Evolutionary conservation across 2,797 vertebrate genomes (phyloP).

Genomic region (Cygnus olor): DNA sequence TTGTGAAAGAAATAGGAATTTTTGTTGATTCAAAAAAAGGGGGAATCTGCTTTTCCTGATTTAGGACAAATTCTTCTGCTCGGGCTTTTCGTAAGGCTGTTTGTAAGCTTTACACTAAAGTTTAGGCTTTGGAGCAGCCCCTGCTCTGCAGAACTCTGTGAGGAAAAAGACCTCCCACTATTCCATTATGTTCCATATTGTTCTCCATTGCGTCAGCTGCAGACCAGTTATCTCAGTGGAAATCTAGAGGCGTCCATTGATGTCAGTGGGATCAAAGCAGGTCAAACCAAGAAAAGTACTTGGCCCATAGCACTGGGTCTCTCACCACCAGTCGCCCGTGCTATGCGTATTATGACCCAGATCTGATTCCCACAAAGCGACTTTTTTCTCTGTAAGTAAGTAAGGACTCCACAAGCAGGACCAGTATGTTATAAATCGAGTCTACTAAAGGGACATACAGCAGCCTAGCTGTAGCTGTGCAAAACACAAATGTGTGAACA

Average conservation of each 20-base stretch:
- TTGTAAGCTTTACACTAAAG: not conserved
- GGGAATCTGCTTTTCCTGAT: not conserved
- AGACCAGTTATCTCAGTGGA: not conserved
- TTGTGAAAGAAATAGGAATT: not conserved
- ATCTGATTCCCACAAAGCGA: not conserved
- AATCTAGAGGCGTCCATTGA: slow-evolving; percentile 8
- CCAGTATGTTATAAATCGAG: not conserved
- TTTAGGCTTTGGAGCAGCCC: not conserved
- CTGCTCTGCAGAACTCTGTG: not conserved
- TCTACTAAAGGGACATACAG: not conserved
- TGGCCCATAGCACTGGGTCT: not conserved
- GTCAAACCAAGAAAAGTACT: slow-evolving; percentile 20
- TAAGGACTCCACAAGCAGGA: not conserved
- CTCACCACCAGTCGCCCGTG: not conserved
- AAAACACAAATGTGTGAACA: not conserved
- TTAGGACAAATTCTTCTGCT: not conserved
- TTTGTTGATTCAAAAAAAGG: not conserved
- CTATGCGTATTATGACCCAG: not conserved
- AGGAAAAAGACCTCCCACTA: not conserved
- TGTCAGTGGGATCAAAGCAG: slow-evolving; percentile 44
- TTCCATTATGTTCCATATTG: not conserved
- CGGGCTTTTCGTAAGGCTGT: not conserved
- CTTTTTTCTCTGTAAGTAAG: not conserved
- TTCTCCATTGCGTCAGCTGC: slow-evolving; percentile 20
- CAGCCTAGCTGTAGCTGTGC: not conserved